Base-by-base conservation (phyloP, 1,140 invertebrate species). In the Drosophila watanabei region DNA sequence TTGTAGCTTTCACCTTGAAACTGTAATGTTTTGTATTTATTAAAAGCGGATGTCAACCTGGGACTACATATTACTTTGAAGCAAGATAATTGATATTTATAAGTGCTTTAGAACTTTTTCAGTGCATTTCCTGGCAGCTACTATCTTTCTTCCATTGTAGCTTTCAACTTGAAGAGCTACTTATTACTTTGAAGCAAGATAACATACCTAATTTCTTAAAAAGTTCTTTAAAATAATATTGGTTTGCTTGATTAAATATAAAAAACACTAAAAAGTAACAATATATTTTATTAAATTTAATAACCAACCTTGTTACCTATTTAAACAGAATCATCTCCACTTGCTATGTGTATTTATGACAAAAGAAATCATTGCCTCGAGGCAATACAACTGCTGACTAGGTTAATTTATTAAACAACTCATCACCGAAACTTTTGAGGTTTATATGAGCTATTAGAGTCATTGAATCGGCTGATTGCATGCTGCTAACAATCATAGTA, bases 401-500 rank as follows among this genome's bases (percentile, higher is more conserved):
- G 33, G 1, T 56, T 24, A 24, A 56, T 56, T 37, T 56, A 37
- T 37, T 56, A 56, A 56, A 5, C 13, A 56, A 37, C 52, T 56
- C 52, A 37, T 56, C 52, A 5, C 18, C 33, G 20, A 56, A 24
- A 11, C 52, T 37, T 37, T 24, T 37, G 14, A 37, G 33, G 8
- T 37, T 56, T 37, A 9, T 16, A 24, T 37, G 33, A 24, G 52
- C 33, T 16, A 59, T 18, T 39, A 16, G 4, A 33, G 20, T 56
- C 13, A 61, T 60, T 30, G 28, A 60, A 64, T 61, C 14, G 16
- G 5, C 5, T 43, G 59, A 65, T 61, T 64, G 33, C 18, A 41
- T 41, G 28, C n/a, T 41, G 0, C 5, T 4, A 37, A 39, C 20
- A 56, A 56, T 56, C 20, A 37, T 24, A 56, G 13, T 14, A 41